Evolutionary conservation across 1,140 invertebrate genomes (phyloP).

Genomic region (Tetragonula clypearis): DNA sequence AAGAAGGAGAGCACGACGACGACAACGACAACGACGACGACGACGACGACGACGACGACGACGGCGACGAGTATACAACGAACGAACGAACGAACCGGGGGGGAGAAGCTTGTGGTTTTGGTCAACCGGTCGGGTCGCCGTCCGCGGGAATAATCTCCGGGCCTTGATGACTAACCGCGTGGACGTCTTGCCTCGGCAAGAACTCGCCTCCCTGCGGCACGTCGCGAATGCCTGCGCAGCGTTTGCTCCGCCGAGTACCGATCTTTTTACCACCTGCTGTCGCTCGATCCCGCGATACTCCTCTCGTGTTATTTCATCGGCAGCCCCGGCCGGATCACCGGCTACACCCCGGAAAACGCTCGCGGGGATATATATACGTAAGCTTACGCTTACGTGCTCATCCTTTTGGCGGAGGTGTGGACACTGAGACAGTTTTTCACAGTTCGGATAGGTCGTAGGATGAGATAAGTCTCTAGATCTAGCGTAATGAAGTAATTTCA

Average conservation of each 20-base stretch:
- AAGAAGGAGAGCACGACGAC: slow-evolving; percentile 32
- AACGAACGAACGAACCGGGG: not conserved
- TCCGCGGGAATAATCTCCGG: slow-evolving; percentile 71
- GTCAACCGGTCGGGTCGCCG: slow-evolving; percentile 73
- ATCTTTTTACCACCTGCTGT: slow-evolving; percentile 76
- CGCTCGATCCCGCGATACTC: slow-evolving; percentile 58
- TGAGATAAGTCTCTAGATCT: too few species aligned
- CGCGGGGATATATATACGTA: not conserved
- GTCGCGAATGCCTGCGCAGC: slow-evolving; percentile 74
- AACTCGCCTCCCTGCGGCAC: slow-evolving; percentile 73
- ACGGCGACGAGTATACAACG: not conserved
- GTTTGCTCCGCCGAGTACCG: slow-evolving; percentile 70
- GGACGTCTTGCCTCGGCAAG: slow-evolving; percentile 73
- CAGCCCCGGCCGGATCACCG: slow-evolving; percentile 6
- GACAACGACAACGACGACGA: too few species aligned
- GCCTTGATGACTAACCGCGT: slow-evolving; percentile 77
- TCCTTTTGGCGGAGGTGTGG: not conserved
- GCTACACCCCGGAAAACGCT: slow-evolving; percentile 38
- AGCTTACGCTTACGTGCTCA: not conserved
- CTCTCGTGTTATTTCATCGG: slow-evolving; percentile 52
- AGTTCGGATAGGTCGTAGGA: not conserved
- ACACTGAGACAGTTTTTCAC: not conserved
- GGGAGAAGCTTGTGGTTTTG: slow-evolving; percentile 72
- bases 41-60: too few species aligned
- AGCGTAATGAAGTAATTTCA: too few species aligned